Percentiles rank a stretch among this genome's conserved stretches.
phyloP scores from a whole-genome alignment of 2,888 invertebrate genomes.

The Parnassius glacialis region DNA sequence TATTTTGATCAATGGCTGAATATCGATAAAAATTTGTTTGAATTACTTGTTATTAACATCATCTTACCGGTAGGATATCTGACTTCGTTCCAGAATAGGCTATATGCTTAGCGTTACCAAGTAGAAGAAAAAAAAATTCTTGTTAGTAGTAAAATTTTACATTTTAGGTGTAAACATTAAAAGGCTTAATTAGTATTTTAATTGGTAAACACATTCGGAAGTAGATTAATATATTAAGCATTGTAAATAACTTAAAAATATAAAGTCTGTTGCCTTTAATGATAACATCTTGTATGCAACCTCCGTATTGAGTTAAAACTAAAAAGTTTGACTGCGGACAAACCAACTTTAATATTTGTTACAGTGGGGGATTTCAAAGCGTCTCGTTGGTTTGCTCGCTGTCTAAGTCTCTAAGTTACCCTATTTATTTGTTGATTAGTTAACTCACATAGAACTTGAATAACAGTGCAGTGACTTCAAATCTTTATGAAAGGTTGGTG shows the following conservation, averaged over 20 bases:
- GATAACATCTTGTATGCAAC: constrained; percentile 13
- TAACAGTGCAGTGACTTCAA: constrained; percentile 38
- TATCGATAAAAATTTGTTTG: not conserved
- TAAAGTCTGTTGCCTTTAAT: not conserved
- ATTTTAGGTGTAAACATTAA: not conserved
- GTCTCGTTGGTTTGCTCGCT: constrained; percentile 21
- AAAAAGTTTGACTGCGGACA: constrained; percentile 9
- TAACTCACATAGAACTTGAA: constrained; percentile 39
- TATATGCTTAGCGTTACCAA: too few relatives aligned
- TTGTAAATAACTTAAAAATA: constrained; percentile 16
- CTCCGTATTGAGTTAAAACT: constrained; percentile 7
- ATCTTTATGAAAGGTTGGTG: constrained; percentile 36
- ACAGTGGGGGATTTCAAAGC: not conserved
- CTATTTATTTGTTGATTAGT: constrained; percentile 63
- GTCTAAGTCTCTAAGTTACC: constrained; percentile 52
- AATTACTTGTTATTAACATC: not conserved
- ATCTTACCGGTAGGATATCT: not conserved
- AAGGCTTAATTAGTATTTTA: not conserved
- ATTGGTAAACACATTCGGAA: constrained; percentile 2
- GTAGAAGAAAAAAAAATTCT: too few relatives aligned
- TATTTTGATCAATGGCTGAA: not conserved
- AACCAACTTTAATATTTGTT: not conserved
- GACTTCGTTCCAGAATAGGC: not conserved
- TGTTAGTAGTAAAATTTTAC: too few relatives aligned
- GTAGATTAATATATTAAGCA: not conserved